Base-by-base conservation (phyloP, 2,113 vertebrate species). In the Dicrurus megarhynchus region DNA sequence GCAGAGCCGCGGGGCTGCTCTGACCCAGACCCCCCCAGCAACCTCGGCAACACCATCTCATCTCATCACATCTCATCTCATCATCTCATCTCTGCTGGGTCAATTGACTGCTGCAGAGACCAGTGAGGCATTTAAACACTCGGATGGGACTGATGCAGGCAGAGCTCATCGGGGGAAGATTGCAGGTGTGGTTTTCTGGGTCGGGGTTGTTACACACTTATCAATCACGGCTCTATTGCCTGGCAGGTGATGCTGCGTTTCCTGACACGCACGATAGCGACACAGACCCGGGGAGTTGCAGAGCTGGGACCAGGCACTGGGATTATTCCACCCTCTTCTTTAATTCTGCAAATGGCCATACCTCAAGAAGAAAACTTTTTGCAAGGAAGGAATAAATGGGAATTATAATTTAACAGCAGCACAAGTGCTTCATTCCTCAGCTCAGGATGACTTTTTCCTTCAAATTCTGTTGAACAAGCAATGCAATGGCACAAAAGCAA, bases 111-210 rank as follows among this genome's bases (percentile, higher is more conserved):
- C 75, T 70, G 23, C 44, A 46, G 44, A 52, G 79, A 7, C 16
- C 35, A 42, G 47, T 1, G 44, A 86, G 79, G 76, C 60, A 41
- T 77, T 86, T 41, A 71, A 87, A 18, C n/a, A 5, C 49, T 56
- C 16, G 22, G 75, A 39, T 52, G 91, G 4, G 52, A 8, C 63
- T 77, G 77, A 17, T 17, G 85, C 53, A 80, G 92, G 90, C 88
- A 75, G 73, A 37, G 76, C 56, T 42, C 53, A 9, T 57, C 49
- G 35, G 60, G 83, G 64, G 73, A 80, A 42, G 94, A 93, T 90
- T 92, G 41, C 90, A 89, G 96, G 93, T 78, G 96, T 90, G 93
- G 76, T 60, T 95, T 95, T 94, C 87, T 96, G 90, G 95, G 95
- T 95, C 87, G 91, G 78, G 37, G 61, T 39, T 50, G 30, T 93